A percentile compares a stretch with the other conserved stretches of the same genome.
Conservation (phyloP, 2,888 invertebrate species). For the Heliconius erato region DNA sequence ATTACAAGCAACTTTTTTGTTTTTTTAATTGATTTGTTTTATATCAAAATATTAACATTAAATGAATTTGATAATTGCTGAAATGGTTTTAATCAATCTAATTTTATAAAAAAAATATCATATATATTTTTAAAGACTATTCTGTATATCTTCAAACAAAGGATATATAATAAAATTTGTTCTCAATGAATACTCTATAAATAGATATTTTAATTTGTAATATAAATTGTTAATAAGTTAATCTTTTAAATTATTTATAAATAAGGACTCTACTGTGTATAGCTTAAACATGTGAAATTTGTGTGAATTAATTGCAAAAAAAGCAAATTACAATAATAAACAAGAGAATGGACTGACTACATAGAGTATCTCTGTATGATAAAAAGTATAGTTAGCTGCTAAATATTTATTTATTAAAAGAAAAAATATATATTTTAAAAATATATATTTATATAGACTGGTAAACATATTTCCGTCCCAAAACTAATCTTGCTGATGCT, state of each 20-base stretch:
- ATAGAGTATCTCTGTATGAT: background rate
- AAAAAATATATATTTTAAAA: background rate
- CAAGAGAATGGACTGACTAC: background rate
- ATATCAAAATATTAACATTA: too few relatives aligned
- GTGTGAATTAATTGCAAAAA: constrained; percentile 20
- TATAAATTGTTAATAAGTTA: background rate
- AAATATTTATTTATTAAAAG: background rate
- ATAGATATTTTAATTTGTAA: constrained; percentile 17
- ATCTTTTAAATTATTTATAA: background rate
- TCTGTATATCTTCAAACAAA: background rate
- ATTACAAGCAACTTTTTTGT: background rate
- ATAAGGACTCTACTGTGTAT: constrained; percentile 2
- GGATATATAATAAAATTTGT: constrained; percentile 7
- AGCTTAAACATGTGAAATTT: background rate
- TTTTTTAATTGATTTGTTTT: too few relatives aligned
- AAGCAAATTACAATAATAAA: background rate
- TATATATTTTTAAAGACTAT: background rate
- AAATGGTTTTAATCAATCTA: background rate
- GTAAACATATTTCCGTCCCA: too few relatives aligned
- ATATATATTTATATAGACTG: too few relatives aligned
- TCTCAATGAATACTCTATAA: constrained; percentile 5
- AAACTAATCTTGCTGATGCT: too few relatives aligned
- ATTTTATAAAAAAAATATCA: background rate
- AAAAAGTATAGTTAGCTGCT: background rate
- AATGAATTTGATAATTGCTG: background rate